phyloP scores from a whole-genome alignment of 2,888 invertebrate species.

The Cyclophora albipunctata region DNA sequence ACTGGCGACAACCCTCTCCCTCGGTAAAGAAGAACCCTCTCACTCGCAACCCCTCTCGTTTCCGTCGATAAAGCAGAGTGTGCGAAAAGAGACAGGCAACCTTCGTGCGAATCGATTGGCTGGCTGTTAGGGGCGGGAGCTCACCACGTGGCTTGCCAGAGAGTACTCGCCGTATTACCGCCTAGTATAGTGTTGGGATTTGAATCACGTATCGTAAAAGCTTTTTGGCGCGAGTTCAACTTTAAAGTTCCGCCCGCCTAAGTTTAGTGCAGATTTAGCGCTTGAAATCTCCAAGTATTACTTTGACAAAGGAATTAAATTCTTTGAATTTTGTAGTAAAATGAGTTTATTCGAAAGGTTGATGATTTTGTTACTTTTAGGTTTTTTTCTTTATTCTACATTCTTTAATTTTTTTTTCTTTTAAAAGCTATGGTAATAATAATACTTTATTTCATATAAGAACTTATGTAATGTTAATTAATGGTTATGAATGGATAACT shows the following conservation, averaged over 20 bases:
- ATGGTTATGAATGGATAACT: too few species aligned
- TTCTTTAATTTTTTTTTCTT: too few species aligned
- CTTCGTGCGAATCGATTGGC: conserved; percentile 64
- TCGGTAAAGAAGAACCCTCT: conserved; percentile 29
- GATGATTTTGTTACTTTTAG: too few species aligned
- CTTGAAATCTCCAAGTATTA: neutral
- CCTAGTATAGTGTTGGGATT: conserved; percentile 43
- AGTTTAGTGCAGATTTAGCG: conserved; percentile 13
- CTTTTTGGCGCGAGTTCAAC: conserved; percentile 33
- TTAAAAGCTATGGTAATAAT: too few species aligned
- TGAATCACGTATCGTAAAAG: conserved; percentile 37
- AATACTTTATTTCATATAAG: too few species aligned
- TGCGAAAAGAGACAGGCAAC: conserved; percentile 49
- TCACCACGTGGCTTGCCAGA: conserved; percentile 63
- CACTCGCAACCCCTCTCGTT: conserved; percentile 31
- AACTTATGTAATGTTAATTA: too few species aligned
- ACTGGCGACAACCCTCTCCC: conserved; percentile 38
- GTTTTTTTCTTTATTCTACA: too few species aligned
- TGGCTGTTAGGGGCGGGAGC: conserved; percentile 53
- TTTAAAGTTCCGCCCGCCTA: conserved; percentile 27
- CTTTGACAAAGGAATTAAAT: too few species aligned
- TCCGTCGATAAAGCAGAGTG: conserved; percentile 59
- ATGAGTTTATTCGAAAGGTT: too few species aligned
- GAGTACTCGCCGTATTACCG: conserved; percentile 37
- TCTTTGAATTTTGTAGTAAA: too few species aligned